These are phyloP conservation scores for Nymphalis io DNA, from an alignment of 1,140 invertebrate genomes.

Conservation along the genomic window DNA sequence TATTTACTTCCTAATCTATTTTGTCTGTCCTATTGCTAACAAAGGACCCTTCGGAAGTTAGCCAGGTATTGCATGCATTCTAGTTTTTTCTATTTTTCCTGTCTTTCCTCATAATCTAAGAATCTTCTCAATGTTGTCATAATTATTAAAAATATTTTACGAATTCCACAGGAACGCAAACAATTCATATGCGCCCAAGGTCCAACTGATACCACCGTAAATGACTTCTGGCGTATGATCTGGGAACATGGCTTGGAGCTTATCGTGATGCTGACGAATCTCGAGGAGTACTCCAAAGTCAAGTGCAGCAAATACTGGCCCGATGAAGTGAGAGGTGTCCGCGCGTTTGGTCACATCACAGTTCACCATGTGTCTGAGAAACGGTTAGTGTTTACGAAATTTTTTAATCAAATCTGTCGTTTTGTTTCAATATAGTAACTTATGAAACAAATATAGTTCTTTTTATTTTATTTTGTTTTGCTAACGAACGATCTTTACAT, in stretches of 20 bases:
- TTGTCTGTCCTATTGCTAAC: slow-evolving; percentile 51
- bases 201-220: slow-evolving; percentile 95
- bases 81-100: neutral
- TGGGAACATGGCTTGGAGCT: slow-evolving; percentile 96
- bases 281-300: slow-evolving; percentile 96
- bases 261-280: slow-evolving; percentile 96
- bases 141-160: neutral
- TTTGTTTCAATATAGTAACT: neutral
- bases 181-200: slow-evolving; percentile 97
- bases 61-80: slow-evolving; percentile 63
- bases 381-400: slow-evolving; percentile 66
- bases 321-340: slow-evolving; percentile 88
- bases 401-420: neutral
- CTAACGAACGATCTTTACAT: too few relatives aligned
- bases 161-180: slow-evolving; percentile 85
- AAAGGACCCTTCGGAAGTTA: slow-evolving; percentile 69
- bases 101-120: neutral
- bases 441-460: slow-evolving; percentile 27
- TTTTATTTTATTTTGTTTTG: too few relatives aligned
- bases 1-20: slow-evolving; percentile 1
- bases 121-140: neutral
- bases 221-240: slow-evolving; percentile 98
- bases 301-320: slow-evolving; percentile 98
- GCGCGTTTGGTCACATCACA: slow-evolving; percentile 89
- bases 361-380: slow-evolving; percentile 90